Base-by-base conservation (phyloP, 92 coral and sea anemone genomes). In the Zoanthus gigantus region DNA sequence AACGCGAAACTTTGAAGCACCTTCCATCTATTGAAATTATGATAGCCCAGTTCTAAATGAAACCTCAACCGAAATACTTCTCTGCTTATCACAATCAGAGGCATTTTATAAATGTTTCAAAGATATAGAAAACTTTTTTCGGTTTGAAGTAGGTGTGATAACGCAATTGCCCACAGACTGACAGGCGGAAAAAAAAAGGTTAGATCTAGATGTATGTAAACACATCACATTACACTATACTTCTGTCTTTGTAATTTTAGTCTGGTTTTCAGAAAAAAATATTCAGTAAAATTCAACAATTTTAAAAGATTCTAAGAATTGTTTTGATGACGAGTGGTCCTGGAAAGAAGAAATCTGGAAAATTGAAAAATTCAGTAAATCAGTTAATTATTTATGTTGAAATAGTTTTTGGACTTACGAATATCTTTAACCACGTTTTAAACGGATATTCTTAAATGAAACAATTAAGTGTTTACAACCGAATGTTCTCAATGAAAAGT, bases 381-480 rank as follows among this genome's bases (percentile, higher is more conserved):
- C 32, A 32, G 66, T 77, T 53, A 77, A 77, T 52, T 52, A 54
- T 77, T 77, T 52, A 77, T 77, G 16, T n/a, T 56, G 29, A 32
- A 76, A 16, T 4, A 5, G 12, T 77, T 46, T 63, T 6, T 54
- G 34, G 45, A 63, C 29, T 56, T 34, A 77, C 10, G 37, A 74
- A 17, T 74, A 48, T 74, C 10, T 76, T 76, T 28, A 5, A 12
- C 6, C 18, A 18, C 42, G 31, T 52, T 47, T 4, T 50, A 9
- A 5, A 28, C 18, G 13, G 37, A 1, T 28, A 67, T 15, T 74
- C 17, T 46, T 47, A 58, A 7, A 7, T 45, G 79, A 63, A 31
- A 69, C 9, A 30, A 37, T 37, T 37, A 37, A 10, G 14, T 31
- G 4, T 0, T 69, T 11, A 46, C 45, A 30, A 69, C 42, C n/a